Conservation (phyloP, 2,888 invertebrate genomes). For the Chrysomela aeneicollis region DNA sequence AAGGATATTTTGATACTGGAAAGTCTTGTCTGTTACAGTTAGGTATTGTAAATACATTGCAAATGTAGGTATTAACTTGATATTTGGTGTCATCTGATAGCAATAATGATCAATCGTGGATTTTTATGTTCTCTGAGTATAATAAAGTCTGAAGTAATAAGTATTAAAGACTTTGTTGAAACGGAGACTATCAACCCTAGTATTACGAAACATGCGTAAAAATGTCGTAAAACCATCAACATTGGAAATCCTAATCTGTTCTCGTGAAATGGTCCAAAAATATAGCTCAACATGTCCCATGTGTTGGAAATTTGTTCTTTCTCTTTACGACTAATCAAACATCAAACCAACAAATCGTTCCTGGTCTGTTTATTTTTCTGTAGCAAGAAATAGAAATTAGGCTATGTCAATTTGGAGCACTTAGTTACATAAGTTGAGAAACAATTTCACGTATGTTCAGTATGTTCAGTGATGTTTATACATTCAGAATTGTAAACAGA, state of each 20-base stretch:
- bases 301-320: not conserved
- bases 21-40: too few relatives aligned
- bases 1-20: too few relatives aligned
- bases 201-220: not conserved
- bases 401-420: not conserved
- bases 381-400: not conserved
- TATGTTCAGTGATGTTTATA: not conserved
- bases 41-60: too few relatives aligned
- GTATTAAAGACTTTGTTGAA: not conserved
- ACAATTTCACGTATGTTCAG: not conserved
- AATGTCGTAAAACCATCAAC: not conserved
- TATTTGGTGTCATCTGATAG: too few relatives aligned
- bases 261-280: not conserved
- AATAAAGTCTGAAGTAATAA: too few relatives aligned
- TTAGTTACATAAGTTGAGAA: slow-evolving; percentile 2
- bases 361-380: not conserved
- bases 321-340: not conserved
- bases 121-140: too few relatives aligned
- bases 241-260: not conserved
- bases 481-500: not conserved
- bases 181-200: not conserved
- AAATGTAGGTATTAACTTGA: too few relatives aligned
- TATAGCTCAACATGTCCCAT: not conserved
- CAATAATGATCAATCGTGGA: too few relatives aligned
- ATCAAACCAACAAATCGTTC: not conserved